Conservation (phyloP, 2,888 invertebrate species). For the Leucophora obtusa region DNA sequence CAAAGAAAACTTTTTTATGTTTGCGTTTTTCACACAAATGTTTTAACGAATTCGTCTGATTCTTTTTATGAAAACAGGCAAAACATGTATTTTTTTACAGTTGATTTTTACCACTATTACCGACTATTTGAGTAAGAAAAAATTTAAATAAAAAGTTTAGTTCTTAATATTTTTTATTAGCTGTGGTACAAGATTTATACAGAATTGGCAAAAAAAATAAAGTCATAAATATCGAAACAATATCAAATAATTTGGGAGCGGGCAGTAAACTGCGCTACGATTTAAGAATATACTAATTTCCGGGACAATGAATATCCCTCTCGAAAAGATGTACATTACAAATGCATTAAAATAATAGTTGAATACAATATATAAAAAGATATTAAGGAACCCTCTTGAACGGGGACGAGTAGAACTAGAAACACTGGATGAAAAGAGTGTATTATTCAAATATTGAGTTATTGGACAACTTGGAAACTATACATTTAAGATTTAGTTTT, state of each 20-base stretch:
- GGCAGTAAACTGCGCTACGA: constrained; percentile 10
- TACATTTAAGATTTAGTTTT: constrained; percentile 67
- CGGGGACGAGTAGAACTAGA: constrained; percentile 17
- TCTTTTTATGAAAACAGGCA: too few relatives aligned
- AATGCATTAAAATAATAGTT: constrained; percentile 37
- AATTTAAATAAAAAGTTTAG: too few relatives aligned
- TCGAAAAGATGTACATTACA: constrained; percentile 9
- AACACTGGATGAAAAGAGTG: constrained; percentile 15
- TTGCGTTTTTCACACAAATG: too few relatives aligned
- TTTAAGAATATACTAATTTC: not conserved
- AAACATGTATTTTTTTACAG: too few relatives aligned
- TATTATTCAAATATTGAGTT: not conserved
- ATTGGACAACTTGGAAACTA: not conserved
- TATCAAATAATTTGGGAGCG: not conserved
- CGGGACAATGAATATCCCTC: not conserved
- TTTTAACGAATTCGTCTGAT: too few relatives aligned
- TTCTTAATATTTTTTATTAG: constrained; percentile 1
- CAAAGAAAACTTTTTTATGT: too few relatives aligned
- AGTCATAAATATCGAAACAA: constrained; percentile 15
- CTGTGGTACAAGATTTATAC: constrained; percentile 23
- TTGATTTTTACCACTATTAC: too few relatives aligned
- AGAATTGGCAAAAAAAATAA: not conserved
- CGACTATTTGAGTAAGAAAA: too few relatives aligned
- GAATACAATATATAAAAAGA: constrained; percentile 23
- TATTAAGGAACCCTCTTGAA: constrained; percentile 12